Evolutionary conservation across 2,797 vertebrate species (phyloP).

Genomic region (Halcyon chelicuti): DNA sequence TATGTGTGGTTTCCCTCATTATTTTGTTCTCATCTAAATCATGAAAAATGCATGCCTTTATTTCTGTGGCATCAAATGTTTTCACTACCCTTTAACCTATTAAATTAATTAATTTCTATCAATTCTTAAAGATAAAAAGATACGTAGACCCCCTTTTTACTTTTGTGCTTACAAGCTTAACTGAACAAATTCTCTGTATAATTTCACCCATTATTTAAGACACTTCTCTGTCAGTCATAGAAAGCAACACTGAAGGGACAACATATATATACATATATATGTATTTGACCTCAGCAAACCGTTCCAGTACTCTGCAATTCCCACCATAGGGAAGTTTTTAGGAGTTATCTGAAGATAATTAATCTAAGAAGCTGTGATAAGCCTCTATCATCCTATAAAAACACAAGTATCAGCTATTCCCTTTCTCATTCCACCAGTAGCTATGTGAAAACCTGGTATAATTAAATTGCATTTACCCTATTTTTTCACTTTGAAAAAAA

Average conservation of each 20-base stretch:
- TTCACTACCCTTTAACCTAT: neutral
- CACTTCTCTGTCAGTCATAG: neutral
- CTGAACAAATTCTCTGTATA: neutral
- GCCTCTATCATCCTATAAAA: neutral
- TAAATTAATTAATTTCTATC: neutral
- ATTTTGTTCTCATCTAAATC: neutral
- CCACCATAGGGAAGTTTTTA: neutral
- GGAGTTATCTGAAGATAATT: neutral
- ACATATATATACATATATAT: neutral
- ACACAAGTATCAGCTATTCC: neutral
- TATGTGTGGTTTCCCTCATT: neutral
- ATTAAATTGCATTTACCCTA: neutral
- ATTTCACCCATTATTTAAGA: neutral
- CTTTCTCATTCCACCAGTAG: neutral
- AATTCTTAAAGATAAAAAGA: neutral
- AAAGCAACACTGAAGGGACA: neutral
- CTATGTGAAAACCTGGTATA: neutral
- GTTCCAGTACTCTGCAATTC: neutral
- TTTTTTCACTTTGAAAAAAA: neutral
- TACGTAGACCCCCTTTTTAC: neutral
- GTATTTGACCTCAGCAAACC: neutral
- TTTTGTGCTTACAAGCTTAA: neutral
- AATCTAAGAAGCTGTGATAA: neutral
- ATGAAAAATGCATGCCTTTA: neutral
- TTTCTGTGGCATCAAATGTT: neutral